These are phyloP conservation scores for Pedionomus torquatus DNA, from an alignment of 2,113 vertebrate species.

Conservation along the genomic window DNA sequence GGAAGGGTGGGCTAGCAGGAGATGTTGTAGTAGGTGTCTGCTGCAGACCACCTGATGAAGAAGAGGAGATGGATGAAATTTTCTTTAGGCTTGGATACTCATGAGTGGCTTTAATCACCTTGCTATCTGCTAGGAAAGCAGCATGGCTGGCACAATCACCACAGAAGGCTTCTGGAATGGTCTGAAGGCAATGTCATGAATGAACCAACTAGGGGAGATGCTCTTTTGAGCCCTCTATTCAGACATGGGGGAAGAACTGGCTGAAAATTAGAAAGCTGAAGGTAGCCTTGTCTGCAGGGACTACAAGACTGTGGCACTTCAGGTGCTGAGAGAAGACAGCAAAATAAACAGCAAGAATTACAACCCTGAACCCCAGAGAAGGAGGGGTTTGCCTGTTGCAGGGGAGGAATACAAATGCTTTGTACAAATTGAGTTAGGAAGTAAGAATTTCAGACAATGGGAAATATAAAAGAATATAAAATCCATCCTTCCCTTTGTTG, in stretches of 20 bases:
- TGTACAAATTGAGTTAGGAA: not conserved
- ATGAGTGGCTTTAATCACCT: not conserved
- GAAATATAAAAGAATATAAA: not conserved
- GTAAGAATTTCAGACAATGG: not conserved
- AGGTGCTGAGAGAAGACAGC: not conserved
- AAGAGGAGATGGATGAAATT: not conserved
- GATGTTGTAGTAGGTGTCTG: not conserved
- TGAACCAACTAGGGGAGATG: not conserved
- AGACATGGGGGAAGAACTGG: not conserved
- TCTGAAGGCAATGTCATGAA: not conserved
- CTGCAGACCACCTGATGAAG: not conserved
- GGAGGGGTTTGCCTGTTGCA: not conserved
- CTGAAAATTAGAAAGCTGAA: not conserved
- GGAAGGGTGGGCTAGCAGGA: not conserved
- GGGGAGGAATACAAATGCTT: not conserved
- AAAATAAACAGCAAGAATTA: not conserved
- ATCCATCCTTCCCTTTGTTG: not conserved
- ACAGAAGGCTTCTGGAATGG: not conserved
- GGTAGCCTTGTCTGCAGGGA: not conserved
- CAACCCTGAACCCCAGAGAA: not conserved
- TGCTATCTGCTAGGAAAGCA: not conserved
- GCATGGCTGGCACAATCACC: not conserved
- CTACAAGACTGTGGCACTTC: not conserved
- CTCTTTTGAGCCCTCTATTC: not conserved
- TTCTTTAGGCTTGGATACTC: not conserved